A percentile compares a stretch with the other conserved stretches of the same genome.
These are phyloP conservation scores for Numenius phaeopus DNA, from an alignment of 2,797 vertebrate genomes.

Conservation along the genomic window DNA sequence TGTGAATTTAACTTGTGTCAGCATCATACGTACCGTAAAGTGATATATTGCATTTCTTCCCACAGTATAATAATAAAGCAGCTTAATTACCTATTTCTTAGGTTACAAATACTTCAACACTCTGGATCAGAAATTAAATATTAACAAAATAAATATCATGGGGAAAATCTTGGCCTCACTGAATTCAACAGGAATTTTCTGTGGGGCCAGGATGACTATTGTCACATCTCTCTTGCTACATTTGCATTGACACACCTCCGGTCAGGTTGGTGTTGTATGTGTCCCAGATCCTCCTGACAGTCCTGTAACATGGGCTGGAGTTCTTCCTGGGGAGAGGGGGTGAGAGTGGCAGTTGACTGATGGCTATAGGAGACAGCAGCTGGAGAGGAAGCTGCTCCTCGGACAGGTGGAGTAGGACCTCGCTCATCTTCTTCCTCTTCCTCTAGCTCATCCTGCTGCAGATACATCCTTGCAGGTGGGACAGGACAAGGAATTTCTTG, in stretches of 20 bases:
- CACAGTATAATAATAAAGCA: neutral
- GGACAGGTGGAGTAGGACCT: conserved; percentile 93
- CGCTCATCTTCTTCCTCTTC: conserved; percentile 93
- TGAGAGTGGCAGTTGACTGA: conserved; percentile 97
- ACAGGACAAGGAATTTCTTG: conserved; percentile 92
- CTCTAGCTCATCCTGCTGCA: conserved; percentile 94
- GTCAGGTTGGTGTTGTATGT: conserved; percentile 84
- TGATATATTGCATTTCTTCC: conserved; percentile 40
- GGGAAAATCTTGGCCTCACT: neutral
- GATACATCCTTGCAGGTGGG: conserved; percentile 95
- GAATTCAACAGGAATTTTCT: neutral
- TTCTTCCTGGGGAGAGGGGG: conserved; percentile 96
- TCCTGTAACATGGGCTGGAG: conserved; percentile 97
- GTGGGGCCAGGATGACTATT: neutral
- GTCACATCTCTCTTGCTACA: neutral
- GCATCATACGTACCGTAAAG: neutral
- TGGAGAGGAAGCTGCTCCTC: conserved; percentile 95
- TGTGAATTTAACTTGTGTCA: conserved; percentile 53
- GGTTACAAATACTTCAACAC: neutral
- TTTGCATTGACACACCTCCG: conserved; percentile 85
- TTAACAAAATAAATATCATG: neutral
- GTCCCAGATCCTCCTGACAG: conserved; percentile 82
- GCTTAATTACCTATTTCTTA: neutral
- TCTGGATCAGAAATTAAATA: neutral
- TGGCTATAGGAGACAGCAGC: conserved; percentile 97